Evolutionary conservation across 2,888 invertebrate genomes (phyloP).

Genomic region (Protodeltote pygarga): DNA sequence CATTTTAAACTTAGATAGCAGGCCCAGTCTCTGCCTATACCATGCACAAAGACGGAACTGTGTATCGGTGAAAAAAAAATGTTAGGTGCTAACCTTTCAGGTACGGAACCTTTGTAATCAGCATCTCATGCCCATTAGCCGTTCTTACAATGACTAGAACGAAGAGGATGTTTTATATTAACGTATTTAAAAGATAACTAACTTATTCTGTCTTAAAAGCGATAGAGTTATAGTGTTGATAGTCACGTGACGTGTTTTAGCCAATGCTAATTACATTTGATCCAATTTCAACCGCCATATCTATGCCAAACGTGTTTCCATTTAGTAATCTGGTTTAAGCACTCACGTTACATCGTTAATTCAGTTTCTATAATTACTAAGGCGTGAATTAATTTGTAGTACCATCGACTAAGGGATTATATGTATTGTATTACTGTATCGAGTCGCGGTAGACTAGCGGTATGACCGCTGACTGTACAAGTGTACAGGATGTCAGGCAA

Average conservation of each 20-base stretch:
- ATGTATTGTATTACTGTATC: neutral
- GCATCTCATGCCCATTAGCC: no score
- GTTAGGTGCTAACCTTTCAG: no score
- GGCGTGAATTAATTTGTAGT: slow-evolving; percentile 25
- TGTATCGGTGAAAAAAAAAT: no score
- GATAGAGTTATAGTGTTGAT: slow-evolving; percentile 22
- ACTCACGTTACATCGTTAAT: slow-evolving; percentile 32
- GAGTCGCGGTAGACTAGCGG: no score
- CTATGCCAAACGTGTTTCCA: slow-evolving; percentile 36
- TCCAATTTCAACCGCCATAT: slow-evolving; percentile 25
- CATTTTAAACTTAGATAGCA: no score
- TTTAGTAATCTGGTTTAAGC: slow-evolving; percentile 26
- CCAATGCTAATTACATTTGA: slow-evolving; percentile 16
- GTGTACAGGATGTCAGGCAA: no score
- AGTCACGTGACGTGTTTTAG: neutral
- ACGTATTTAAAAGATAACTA: slow-evolving; percentile 8
- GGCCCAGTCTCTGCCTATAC: no score
- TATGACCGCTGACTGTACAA: no score
- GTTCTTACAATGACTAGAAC: no score
- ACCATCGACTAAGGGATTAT: neutral
- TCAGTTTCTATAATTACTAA: slow-evolving; percentile 16
- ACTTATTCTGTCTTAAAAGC: slow-evolving; percentile 12
- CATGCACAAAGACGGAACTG: no score
- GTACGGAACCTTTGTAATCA: no score
- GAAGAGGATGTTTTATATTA: no score